These are phyloP conservation scores for Todus mexicanus DNA, from an alignment of 2,797 vertebrate genomes.

Conservation along the genomic window DNA sequence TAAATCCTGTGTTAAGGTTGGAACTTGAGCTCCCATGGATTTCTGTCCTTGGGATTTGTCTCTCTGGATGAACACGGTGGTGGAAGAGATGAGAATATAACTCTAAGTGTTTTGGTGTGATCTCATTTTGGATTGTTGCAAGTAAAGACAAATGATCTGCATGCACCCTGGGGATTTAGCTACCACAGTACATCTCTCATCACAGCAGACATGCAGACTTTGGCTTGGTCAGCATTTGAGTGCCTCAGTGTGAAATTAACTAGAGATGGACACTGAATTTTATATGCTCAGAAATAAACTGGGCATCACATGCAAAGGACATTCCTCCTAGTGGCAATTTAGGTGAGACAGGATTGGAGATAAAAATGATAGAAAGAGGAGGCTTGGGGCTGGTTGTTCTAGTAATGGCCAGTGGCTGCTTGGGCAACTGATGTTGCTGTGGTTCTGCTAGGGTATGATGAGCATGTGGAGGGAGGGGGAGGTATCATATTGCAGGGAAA, in stretches of 20 bases:
- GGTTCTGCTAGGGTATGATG: neutral
- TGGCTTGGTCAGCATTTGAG: neutral
- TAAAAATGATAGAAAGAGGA: neutral
- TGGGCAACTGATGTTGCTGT: neutral
- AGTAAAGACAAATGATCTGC: neutral
- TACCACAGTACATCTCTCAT: neutral
- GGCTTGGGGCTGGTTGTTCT: neutral
- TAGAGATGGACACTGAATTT: neutral
- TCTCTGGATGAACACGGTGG: neutral
- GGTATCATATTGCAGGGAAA: neutral
- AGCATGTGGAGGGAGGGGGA: accelerated
- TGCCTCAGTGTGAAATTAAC: neutral
- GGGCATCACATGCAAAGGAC: neutral
- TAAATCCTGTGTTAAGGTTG: neutral
- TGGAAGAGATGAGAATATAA: neutral
- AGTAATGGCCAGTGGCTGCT: neutral
- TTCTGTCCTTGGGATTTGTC: neutral
- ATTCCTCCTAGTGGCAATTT: neutral
- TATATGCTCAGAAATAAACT: neutral
- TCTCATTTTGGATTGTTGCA: neutral
- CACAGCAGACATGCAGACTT: neutral
- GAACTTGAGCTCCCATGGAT: neutral
- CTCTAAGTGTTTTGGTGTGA: neutral
- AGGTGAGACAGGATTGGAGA: neutral
- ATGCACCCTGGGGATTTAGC: neutral